Evolutionary conservation across 1,140 invertebrate genomes (phyloP).

Genomic region (Ylistrum balloti): DNA sequence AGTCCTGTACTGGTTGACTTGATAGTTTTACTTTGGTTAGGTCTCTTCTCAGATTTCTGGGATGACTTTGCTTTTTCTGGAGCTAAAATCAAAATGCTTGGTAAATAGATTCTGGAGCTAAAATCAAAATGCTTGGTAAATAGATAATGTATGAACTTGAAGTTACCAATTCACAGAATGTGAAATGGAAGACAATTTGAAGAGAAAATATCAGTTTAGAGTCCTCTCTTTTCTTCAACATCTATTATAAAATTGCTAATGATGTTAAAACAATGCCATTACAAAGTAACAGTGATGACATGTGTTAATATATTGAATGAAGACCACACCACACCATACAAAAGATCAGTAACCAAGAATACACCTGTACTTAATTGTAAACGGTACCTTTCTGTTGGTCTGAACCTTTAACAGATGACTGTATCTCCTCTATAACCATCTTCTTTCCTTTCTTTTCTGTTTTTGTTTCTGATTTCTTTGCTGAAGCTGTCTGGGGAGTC

Average conservation of each 20-base stretch:
- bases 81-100: background rate
- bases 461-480: conserved; percentile 30
- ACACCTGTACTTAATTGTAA: too few relatives aligned
- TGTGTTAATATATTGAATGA: too few relatives aligned
- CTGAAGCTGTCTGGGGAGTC: background rate
- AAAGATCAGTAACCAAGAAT: too few relatives aligned
- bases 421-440: background rate
- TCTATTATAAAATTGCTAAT: too few relatives aligned
- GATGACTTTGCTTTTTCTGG: conserved; percentile 56
- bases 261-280: too few relatives aligned
- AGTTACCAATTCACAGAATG: background rate
- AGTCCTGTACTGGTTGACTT: conserved; percentile 65
- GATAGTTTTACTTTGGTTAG: conserved; percentile 46
- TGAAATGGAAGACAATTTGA: too few relatives aligned
- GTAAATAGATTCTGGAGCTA: background rate
- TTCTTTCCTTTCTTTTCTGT: conserved; percentile 40
- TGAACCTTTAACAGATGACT: background rate
- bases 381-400: background rate
- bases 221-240: too few relatives aligned
- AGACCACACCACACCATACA: too few relatives aligned
- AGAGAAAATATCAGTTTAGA: too few relatives aligned
- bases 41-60: conserved; percentile 53
- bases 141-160: background rate
- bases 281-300: too few relatives aligned
- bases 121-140: background rate